Conservation (phyloP, 2,113 vertebrate genomes). For the Galeopterus variegatus region DNA sequence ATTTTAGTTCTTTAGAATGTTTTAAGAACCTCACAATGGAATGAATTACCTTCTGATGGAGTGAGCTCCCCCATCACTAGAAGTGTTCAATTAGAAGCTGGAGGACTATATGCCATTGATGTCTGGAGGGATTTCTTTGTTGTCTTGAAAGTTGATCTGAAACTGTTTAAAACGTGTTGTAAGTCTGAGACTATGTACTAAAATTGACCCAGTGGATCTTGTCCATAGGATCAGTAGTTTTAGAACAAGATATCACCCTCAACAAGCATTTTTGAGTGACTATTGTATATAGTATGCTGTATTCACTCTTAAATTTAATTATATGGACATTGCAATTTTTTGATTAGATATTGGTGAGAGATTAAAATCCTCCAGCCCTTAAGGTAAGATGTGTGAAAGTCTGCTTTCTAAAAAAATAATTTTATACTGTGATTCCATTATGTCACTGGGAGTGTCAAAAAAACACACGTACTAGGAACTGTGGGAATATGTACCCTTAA, state of each 20-base stretch:
- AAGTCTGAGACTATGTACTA: not conserved
- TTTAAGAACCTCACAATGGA: not conserved
- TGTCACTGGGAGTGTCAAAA: constrained; percentile 1
- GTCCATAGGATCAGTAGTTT: not conserved
- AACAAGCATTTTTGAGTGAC: not conserved
- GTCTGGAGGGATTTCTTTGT: not conserved
- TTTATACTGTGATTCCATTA: not conserved
- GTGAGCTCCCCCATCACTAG: not conserved
- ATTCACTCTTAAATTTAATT: constrained; percentile 4
- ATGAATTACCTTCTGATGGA: not conserved
- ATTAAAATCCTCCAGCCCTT: not conserved
- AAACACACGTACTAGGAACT: not conserved
- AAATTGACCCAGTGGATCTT: constrained; percentile 37
- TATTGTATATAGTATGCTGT: not conserved
- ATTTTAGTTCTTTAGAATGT: constrained; percentile 14
- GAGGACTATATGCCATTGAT: not conserved
- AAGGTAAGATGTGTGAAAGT: not conserved
- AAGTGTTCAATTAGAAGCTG: not conserved
- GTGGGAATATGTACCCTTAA: not conserved
- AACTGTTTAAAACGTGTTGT: not conserved
- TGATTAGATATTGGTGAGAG: not conserved
- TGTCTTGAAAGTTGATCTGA: not conserved
- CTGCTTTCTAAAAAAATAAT: not conserved
- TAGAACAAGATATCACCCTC: not conserved
- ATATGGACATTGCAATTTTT: not conserved